Conservation (phyloP, 1,140 invertebrate genomes). For the Agrypnia vestita region DNA sequence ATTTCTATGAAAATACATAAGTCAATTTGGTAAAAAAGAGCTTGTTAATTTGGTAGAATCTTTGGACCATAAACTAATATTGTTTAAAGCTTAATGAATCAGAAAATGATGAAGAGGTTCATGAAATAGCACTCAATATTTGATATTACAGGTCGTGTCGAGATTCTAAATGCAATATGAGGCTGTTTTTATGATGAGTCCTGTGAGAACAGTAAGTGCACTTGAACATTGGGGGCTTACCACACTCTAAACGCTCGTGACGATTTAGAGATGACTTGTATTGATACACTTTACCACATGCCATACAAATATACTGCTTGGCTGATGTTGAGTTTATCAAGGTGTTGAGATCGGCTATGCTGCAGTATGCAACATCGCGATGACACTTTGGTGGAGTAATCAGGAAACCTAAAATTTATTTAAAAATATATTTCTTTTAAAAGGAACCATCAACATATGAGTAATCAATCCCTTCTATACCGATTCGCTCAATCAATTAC, state of each 20-base stretch:
- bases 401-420: slow-evolving; percentile 33
- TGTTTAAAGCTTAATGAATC: too few species aligned
- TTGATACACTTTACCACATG: slow-evolving; percentile 76
- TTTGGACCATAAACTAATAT: too few species aligned
- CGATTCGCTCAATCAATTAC: too few species aligned
- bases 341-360: neutral
- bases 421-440: slow-evolving; percentile 20
- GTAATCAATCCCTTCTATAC: too few species aligned
- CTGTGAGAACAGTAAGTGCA: slow-evolving; percentile 75
- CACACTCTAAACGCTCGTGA: slow-evolving; percentile 81
- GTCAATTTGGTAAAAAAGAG: too few species aligned
- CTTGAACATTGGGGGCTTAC: slow-evolving; percentile 78
- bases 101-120: too few species aligned
- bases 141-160: slow-evolving; percentile 18
- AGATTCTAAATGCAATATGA: slow-evolving; percentile 66
- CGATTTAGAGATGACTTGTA: slow-evolving; percentile 74
- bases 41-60: too few species aligned
- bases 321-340: slow-evolving; percentile 12
- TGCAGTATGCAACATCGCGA: neutral
- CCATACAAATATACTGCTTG: slow-evolving; percentile 69
- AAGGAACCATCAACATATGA: neutral
- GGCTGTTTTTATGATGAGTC: slow-evolving; percentile 72
- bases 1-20: too few species aligned
- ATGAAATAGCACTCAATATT: too few species aligned
- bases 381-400: neutral